phyloP scores from a whole-genome alignment of 2,797 vertebrate genomes.

The Hylomyscus alleni region DNA sequence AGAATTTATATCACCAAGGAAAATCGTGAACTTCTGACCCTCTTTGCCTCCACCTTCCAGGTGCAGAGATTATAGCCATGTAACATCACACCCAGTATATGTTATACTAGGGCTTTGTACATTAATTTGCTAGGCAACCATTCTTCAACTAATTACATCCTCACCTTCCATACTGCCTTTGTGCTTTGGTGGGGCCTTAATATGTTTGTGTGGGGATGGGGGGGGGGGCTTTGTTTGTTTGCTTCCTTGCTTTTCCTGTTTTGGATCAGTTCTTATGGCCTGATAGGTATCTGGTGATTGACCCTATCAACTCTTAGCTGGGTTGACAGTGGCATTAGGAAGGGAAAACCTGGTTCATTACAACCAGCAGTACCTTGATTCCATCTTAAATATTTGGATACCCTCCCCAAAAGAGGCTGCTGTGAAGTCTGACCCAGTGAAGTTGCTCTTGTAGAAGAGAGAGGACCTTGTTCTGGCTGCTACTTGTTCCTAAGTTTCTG shows the following conservation, averaged over 20 bases:
- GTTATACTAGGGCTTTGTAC: neutral
- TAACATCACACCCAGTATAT: neutral
- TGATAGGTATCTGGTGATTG: neutral
- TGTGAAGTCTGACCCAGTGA: neutral
- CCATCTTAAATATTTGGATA: constrained; percentile 15
- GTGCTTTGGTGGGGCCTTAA: neutral
- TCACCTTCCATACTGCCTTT: neutral
- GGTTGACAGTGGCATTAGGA: neutral
- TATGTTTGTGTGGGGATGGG: too few species aligned
- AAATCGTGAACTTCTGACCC: neutral
- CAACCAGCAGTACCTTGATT: neutral
- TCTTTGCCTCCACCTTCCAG: neutral
- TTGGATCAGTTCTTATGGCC: constrained; percentile 29
- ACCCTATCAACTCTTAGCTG: neutral
- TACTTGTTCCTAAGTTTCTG: neutral
- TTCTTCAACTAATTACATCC: neutral
- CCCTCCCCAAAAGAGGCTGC: neutral
- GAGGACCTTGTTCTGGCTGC: neutral
- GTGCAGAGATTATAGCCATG: neutral
- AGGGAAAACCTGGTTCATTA: neutral
- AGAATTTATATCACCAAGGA: neutral
- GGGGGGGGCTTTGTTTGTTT: neutral
- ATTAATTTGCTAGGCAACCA: neutral
- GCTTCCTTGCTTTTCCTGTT: neutral
- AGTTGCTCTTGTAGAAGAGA: neutral